A percentile compares a stretch with the other conserved stretches of the same genome.
Conservation (phyloP, 2,797 vertebrate genomes). For the Eospalax fontanierii region DNA sequence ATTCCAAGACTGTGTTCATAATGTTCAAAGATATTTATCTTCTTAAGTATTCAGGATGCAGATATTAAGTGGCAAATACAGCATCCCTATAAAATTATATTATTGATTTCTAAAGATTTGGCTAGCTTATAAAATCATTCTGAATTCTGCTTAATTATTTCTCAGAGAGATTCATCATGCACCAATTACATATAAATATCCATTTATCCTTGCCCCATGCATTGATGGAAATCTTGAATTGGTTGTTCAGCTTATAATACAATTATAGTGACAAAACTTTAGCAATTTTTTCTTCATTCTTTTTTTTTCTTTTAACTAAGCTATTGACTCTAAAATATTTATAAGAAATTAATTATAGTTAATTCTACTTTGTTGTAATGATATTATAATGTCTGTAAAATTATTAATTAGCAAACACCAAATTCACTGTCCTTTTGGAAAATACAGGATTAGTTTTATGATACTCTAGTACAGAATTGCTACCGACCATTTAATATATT, state of each 20-base stretch:
- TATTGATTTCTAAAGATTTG: not conserved
- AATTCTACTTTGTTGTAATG: not conserved
- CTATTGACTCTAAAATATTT: slow-evolving; percentile 19
- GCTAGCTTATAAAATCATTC: not conserved
- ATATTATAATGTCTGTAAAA: not conserved
- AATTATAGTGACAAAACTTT: not conserved
- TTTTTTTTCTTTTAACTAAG: slow-evolving; percentile 29
- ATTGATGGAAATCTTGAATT: not conserved
- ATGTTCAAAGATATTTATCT: not conserved
- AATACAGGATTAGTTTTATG: not conserved
- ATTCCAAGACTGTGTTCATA: not conserved
- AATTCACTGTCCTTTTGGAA: not conserved
- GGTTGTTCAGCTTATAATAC: not conserved
- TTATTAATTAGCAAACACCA: not conserved
- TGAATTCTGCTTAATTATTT: not conserved
- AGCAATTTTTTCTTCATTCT: not conserved
- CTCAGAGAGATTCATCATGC: not conserved
- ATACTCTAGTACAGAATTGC: not conserved
- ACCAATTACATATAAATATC: not conserved
- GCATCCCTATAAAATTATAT: not conserved
- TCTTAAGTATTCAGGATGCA: not conserved
- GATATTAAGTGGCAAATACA: not conserved
- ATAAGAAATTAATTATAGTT: not conserved
- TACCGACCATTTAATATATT: not conserved
- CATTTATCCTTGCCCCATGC: not conserved